phyloP scores from a whole-genome alignment of 2,797 vertebrate genomes.

The Chloroceryle inda region DNA sequence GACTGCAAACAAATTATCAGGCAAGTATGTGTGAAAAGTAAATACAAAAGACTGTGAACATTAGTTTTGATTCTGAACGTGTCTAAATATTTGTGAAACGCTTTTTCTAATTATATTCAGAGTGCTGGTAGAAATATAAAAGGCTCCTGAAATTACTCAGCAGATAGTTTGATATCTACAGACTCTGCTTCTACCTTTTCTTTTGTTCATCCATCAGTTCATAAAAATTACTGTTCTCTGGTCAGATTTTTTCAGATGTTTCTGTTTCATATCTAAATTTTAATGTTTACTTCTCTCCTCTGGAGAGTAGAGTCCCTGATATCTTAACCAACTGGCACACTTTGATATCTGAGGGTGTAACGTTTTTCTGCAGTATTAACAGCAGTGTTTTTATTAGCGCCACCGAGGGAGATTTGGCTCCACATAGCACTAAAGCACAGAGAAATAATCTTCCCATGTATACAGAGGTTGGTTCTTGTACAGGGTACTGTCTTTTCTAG shows the following conservation, averaged over 20 bases:
- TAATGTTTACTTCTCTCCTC: background rate
- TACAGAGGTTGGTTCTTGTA: background rate
- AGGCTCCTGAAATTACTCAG: background rate
- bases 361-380: constrained; percentile 24
- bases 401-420: background rate
- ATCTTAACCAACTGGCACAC: background rate
- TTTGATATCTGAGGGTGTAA: background rate
- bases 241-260: background rate
- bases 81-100: background rate
- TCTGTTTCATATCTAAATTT: background rate
- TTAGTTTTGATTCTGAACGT: background rate
- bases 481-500: background rate
- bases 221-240: background rate
- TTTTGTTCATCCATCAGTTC: background rate
- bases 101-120: background rate
- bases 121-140: background rate
- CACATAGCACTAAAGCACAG: background rate
- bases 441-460: background rate
- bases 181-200: background rate
- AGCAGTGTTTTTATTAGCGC: constrained; percentile 26
- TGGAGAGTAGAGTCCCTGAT: background rate
- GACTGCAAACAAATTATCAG: background rate
- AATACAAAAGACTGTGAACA: background rate
- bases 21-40: background rate
- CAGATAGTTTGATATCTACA: background rate